Conservation (phyloP, 2,888 invertebrate species). For the Parascotia fuliginaria region DNA sequence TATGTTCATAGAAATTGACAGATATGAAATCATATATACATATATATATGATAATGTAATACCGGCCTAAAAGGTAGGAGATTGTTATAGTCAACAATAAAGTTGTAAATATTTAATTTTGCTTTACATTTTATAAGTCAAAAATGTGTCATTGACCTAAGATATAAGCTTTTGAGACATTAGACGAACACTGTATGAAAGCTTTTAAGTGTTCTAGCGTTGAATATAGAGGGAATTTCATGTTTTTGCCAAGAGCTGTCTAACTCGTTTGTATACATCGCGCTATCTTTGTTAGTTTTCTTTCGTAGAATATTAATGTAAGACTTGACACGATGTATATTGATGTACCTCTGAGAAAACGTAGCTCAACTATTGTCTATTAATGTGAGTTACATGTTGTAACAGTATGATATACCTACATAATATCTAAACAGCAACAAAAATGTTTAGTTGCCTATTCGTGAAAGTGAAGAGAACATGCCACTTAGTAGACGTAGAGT, state of each 20-base stretch:
- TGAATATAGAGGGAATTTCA: constrained; percentile 36
- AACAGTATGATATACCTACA: not conserved
- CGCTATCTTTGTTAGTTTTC: not conserved
- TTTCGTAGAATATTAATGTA: not conserved
- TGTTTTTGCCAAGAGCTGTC: constrained; percentile 33
- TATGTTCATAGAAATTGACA: too few species aligned
- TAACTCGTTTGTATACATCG: constrained; percentile 21
- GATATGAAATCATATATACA: too few species aligned
- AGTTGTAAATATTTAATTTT: too few species aligned
- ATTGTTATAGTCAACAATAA: too few species aligned
- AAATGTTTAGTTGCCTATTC: constrained; percentile 28
- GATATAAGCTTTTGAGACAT: constrained; percentile 34
- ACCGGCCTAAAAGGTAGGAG: too few species aligned
- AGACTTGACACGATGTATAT: not conserved
- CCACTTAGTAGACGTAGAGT: constrained; percentile 17
- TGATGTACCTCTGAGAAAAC: too few species aligned
- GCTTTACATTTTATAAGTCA: constrained; percentile 4
- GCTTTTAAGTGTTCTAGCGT: constrained; percentile 46
- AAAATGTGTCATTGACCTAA: constrained; percentile 20
- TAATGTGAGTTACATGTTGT: too few species aligned
- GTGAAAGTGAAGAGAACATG: constrained; percentile 19
- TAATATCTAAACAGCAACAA: constrained; percentile 17
- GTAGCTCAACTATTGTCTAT: too few species aligned
- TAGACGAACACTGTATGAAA: constrained; percentile 41
- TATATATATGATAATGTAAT: too few species aligned